Evolutionary conservation across 2,113 vertebrate genomes (phyloP).

Genomic region (Aphelocoma coerulescens): DNA sequence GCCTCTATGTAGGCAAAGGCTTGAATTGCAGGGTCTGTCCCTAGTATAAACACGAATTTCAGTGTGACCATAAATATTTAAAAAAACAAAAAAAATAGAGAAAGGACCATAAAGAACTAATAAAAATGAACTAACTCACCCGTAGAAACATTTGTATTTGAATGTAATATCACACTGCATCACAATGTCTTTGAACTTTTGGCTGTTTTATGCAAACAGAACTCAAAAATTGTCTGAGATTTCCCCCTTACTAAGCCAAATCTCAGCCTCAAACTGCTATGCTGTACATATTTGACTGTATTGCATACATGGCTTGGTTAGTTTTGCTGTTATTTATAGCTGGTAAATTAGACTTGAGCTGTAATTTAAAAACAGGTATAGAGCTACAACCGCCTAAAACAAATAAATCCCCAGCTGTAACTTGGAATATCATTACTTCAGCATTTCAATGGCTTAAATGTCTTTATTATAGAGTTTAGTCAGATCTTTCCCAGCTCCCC

Average conservation of each 20-base stretch:
- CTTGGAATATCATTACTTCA: not conserved
- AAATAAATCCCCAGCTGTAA: not conserved
- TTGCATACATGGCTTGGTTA: not conserved
- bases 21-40: not conserved
- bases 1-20: not conserved
- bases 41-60: not conserved
- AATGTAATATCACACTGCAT: not conserved
- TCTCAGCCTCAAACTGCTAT: not conserved
- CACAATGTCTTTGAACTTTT: not conserved
- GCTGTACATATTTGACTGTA: not conserved
- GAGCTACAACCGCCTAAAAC: not conserved
- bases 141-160: not conserved
- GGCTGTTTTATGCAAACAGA: not conserved
- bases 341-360: not conserved
- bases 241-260: not conserved
- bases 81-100: not conserved
- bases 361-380: not conserved
- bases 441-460: accelerated
- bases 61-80: not conserved
- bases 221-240: not conserved
- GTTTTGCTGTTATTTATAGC: not conserved
- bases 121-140: not conserved
- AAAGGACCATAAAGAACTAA: not conserved
- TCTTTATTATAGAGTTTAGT: not conserved
- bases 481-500: not conserved